Evolutionary conservation across 2,113 vertebrate species (phyloP), one percentile per base, ranked within the genome.

Genomic region (Odocoileus hemionus): DNA sequence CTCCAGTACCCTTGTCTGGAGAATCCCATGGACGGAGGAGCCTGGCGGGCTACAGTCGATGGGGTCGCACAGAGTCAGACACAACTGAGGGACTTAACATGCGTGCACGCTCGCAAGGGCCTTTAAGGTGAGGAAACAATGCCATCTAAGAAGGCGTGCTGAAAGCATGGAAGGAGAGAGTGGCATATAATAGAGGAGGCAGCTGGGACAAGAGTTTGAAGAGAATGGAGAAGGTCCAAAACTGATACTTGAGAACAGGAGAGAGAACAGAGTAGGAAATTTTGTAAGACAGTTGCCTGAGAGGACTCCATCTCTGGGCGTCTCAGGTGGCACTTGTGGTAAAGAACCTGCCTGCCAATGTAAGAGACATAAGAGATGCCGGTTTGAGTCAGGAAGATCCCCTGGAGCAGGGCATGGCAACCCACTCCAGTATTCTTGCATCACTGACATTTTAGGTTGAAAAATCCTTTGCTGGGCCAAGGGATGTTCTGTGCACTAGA

Each of bases 281-380:
- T 67, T 6, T 7, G 33, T 33, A 23, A 90, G 86, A 55, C 10
- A 21, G 19, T 58, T 91, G 80, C 67, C 16, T 43, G 57, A 36
- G 43, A 43, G 28, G 2, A 10, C 7, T 5, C 0, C 7, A 4
- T 47, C 83, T 82, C 43, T 2, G 1, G 64, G 19, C 10, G 19
- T 11, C 64, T n/a, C 64, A 36, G 64, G n/a, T 36, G n/a, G 64
- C n/a, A 19, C 64, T 36, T 3, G n/a, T 70, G 64, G 64, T 23
- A 21, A 36, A 23, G n/a, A 70, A 70, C 64, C 9, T 36, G n/a
- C 64, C 64, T 70, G n/a, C 64, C 64, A 12, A 36, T 70, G 64
- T n/a, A 11, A 23, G n/a, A 36, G n/a, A 36, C 9, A 1, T n/a
- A 19, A n/a, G 61, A 67, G 64, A 70, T 6, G n/a, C n/a, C 21